Base-by-base conservation (phyloP, 2,888 invertebrate species). In the Polydrusus cervinus region DNA sequence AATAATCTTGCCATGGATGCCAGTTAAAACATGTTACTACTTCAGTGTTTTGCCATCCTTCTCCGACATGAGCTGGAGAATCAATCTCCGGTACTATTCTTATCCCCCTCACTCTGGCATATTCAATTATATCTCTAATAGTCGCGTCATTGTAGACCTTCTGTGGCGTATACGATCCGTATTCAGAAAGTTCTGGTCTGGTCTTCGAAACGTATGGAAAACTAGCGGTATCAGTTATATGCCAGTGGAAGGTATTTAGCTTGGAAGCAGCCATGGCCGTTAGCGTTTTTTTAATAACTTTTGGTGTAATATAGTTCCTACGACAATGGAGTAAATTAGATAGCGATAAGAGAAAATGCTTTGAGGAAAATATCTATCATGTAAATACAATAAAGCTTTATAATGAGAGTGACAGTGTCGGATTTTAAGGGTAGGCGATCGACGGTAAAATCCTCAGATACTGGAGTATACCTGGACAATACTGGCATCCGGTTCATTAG, bases 161-260 rank as follows among this genome's bases (percentile, higher is more conserved):
- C 80, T 89, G 87, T 0, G 89, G 88, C 79, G 92, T 89, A 81
- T 90, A 95, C 0, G 95, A 93, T 1, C 95, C 95, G 78, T 89
- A 86, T 11, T 86, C 55, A 2, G 76, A 71, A 11, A 78, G 45
- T 43, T 78, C 78, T 0, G 97, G 97, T 85, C 92, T 97, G 38
- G 84, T 88, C 57, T 87, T 87, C 84, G 96, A 97, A 79, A 93
- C 90, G 83, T 94, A 97, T 0, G 97, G 97, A 85, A 97, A 98
- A 76, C 97, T 95, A 82, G 95, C 94, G 84, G 97, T 96, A 85
- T 98, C 97, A 0, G 94, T 94, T 64, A 98, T 93, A 85, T 98
- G 97, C 97, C 97, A 98, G 86, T 97, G 97, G 77, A 97, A 92
- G 0, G 97, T 95, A 85, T 97, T 97, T 83, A 97, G 87, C 87